Evolutionary conservation across 1,140 invertebrate genomes (phyloP).

Genomic region (Brachionus manjavacas): DNA sequence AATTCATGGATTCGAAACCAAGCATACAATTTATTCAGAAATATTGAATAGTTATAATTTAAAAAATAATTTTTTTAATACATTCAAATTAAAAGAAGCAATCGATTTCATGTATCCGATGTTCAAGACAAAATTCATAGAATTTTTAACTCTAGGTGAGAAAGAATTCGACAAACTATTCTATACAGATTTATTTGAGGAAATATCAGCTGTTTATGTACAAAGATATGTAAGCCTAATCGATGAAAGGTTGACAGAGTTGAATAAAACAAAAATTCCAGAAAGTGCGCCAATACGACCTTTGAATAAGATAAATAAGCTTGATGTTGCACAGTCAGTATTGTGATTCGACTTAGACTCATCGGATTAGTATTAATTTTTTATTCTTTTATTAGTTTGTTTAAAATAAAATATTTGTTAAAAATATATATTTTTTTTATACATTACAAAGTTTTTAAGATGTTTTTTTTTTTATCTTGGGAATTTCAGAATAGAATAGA

Average conservation of each 20-base stretch:
- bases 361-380: background rate
- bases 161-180: slow-evolving; percentile 40
- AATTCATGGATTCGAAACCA: background rate
- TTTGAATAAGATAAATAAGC: slow-evolving; percentile 27
- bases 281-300: slow-evolving; percentile 10
- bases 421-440: background rate
- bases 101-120: background rate
- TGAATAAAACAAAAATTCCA: slow-evolving; percentile 40
- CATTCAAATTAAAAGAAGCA: slow-evolving; percentile 24
- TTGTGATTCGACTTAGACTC: background rate
- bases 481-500: too few species aligned
- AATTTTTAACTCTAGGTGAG: background rate
- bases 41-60: slow-evolving; percentile 36
- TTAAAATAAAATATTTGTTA: background rate
- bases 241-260: background rate
- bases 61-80: slow-evolving; percentile 39
- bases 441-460: background rate
- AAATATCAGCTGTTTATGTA: slow-evolving; percentile 22
- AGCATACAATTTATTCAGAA: background rate
- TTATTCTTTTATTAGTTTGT: background rate
- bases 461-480: too few species aligned
- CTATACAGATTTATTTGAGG: slow-evolving; percentile 36
- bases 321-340: slow-evolving; percentile 12
- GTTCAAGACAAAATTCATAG: background rate
- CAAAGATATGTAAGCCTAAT: background rate